Evolutionary conservation across 2,797 vertebrate genomes (phyloP).

Genomic region (Lacerta viridis): DNA sequence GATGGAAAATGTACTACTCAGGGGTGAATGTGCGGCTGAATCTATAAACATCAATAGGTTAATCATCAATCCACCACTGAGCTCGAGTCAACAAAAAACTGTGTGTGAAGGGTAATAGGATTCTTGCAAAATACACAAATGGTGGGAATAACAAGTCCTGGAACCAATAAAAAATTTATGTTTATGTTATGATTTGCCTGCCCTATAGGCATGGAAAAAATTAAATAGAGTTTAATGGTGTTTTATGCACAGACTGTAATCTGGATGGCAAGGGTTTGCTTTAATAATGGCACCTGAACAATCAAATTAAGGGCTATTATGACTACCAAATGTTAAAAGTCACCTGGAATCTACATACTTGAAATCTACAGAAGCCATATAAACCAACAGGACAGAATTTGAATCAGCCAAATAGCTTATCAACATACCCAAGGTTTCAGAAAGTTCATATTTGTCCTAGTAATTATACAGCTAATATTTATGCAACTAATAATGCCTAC

Average conservation of each 20-base stretch:
- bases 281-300: not conserved
- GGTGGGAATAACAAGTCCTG: conserved; percentile 8
- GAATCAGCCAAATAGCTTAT: not conserved
- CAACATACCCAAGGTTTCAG: not conserved
- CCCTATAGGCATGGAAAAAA: not conserved
- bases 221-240: not conserved
- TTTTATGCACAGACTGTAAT: conserved; percentile 7
- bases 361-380: not conserved
- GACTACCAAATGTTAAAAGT: not conserved
- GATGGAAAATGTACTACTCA: not conserved
- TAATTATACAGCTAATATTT: not conserved
- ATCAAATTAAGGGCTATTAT: not conserved
- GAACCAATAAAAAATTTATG: conserved; percentile 21
- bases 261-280: not conserved
- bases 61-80: conserved; percentile 33
- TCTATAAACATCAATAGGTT: conserved; percentile 33
- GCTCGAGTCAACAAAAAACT: conserved; percentile 8
- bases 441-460: not conserved
- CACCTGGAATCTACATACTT: not conserved
- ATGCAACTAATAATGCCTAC: not conserved
- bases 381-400: not conserved
- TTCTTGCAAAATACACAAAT: conserved; percentile 19
- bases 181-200: conserved; percentile 6
- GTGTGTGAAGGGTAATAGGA: not conserved
- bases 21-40: conserved; percentile 10